These are phyloP conservation scores for Dyspetes luteomarginatus DNA, from an alignment of 2,888 invertebrate species.

Conservation along the genomic window DNA sequence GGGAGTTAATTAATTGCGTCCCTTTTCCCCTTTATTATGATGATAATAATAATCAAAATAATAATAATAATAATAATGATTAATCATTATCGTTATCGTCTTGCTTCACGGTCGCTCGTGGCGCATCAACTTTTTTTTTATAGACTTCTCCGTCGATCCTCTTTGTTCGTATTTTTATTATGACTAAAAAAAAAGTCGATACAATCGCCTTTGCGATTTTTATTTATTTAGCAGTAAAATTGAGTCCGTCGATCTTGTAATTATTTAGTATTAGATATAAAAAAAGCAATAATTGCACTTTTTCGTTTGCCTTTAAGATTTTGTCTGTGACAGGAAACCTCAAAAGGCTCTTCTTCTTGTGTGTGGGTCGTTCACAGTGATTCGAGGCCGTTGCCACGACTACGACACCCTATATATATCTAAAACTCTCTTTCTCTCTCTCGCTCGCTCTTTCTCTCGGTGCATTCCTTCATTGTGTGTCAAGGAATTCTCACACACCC, in stretches of 20 bases:
- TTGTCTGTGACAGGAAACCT: conserved; percentile 31
- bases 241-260: neutral
- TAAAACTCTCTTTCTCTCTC: conserved; percentile 31
- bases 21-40: conserved; percentile 3
- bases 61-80: conserved; percentile 33
- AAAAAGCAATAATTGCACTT: conserved; percentile 34
- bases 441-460: neutral
- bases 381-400: conserved; percentile 76
- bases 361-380: conserved; percentile 61
- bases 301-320: conserved; percentile 23
- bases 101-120: conserved; percentile 55
- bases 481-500: conserved; percentile 4
- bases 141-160: conserved; percentile 16
- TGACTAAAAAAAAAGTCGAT: neutral
- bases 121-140: conserved; percentile 19
- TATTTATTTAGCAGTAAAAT: neutral
- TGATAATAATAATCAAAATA: conserved; percentile 11
- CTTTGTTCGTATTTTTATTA: conserved; percentile 26
- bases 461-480: conserved; percentile 28
- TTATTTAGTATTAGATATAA: neutral
- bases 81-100: conserved; percentile 30
- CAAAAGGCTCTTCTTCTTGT: conserved; percentile 47
- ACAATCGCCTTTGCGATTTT: neutral
- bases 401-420: conserved; percentile 62
- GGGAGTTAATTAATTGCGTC: conserved; percentile 49